Percentiles rank a stretch among this genome's conserved stretches.
These are phyloP conservation scores for Heliothis virescens DNA, from an alignment of 1,140 invertebrate species.

Conservation along the genomic window DNA sequence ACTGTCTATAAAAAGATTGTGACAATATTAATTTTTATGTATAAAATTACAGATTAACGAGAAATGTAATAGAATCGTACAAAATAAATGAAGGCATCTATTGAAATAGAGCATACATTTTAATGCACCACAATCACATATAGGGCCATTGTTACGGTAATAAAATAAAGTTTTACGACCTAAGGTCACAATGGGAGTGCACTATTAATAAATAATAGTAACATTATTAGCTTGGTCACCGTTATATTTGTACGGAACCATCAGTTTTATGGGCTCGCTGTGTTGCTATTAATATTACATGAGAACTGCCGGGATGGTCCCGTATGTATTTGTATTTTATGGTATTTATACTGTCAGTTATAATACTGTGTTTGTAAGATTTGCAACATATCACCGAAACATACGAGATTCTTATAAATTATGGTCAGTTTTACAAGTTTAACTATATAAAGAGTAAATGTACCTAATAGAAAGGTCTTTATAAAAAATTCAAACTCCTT, in stretches of 20 bases:
- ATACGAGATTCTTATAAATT: too few species aligned
- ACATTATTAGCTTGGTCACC: constrained; percentile 37
- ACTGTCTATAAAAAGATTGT: too few species aligned
- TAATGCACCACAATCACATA: constrained; percentile 17
- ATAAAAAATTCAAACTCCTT: too few species aligned
- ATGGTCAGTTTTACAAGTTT: too few species aligned
- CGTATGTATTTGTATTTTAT: constrained; percentile 18
- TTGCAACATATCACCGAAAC: too few species aligned
- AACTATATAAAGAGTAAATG: too few species aligned
- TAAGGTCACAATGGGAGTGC: constrained; percentile 23
- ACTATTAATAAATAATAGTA: constrained; percentile 44
- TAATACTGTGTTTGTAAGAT: neutral
- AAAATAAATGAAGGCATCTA: constrained; percentile 2
- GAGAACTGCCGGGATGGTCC: constrained; percentile 5
- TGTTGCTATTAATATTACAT: constrained; percentile 49
- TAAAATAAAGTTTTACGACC: constrained; percentile 40
- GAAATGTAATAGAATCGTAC: neutral
- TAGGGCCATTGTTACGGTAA: constrained; percentile 11
- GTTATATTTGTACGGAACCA: constrained; percentile 35
- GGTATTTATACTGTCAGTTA: neutral
- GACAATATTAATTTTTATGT: too few species aligned
- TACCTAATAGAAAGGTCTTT: too few species aligned
- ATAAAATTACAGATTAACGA: neutral
- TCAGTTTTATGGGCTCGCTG: constrained; percentile 45
- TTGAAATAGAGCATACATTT: constrained; percentile 26